Evolutionary conservation across 2,113 vertebrate species (phyloP).

Genomic region (Varanus komodoensis): DNA sequence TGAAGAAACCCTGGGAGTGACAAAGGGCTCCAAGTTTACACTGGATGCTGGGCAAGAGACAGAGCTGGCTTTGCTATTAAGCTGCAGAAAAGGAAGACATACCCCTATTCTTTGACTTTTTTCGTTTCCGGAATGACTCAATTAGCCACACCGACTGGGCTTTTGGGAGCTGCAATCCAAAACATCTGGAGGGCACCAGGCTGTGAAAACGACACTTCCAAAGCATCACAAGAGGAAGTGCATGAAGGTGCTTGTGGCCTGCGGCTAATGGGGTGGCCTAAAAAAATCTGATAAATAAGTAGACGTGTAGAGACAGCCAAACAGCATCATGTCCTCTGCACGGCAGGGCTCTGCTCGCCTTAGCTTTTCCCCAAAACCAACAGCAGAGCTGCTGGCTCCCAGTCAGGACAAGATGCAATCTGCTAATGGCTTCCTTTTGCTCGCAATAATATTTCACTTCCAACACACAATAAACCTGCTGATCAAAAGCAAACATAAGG

Average conservation of each 20-base stretch:
- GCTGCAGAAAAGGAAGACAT: neutral
- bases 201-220: conserved; percentile 29
- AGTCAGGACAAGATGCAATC: conserved; percentile 60
- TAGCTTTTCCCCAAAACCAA: neutral
- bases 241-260: too few species aligned
- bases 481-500: conserved; percentile 71
- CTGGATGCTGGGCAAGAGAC: too few species aligned
- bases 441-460: conserved; percentile 71
- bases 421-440: conserved; percentile 66
- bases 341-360: conserved; percentile 21
- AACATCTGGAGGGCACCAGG: too few species aligned
- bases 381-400: neutral
- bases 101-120: neutral
- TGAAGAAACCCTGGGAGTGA: neutral
- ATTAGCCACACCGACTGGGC: too few species aligned
- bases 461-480: conserved; percentile 64
- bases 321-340: conserved; percentile 18
- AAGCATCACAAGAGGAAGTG: neutral
- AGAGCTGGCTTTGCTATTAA: neutral
- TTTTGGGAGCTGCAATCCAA: too few species aligned
- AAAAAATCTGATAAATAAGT: too few species aligned
- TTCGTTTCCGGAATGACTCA: neutral
- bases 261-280: too few species aligned
- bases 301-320: neutral
- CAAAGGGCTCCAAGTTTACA: neutral